phyloP scores from a whole-genome alignment of 1,140 invertebrate species.

The Drosophila ohnishii region DNA sequence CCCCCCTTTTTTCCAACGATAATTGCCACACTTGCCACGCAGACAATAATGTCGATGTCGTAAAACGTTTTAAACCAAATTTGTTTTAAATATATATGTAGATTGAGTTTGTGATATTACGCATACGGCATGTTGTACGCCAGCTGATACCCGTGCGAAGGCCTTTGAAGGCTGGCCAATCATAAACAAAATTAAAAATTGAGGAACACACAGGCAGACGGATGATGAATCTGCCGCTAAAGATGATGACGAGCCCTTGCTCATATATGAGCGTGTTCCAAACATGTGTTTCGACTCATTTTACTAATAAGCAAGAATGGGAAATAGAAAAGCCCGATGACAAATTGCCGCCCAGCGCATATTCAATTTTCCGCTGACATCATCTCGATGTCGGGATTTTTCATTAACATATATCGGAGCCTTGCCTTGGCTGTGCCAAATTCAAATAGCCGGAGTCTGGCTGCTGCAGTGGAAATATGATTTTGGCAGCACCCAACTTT shows the following conservation, averaged over 20 bases:
- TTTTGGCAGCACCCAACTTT: conserved; percentile 37
- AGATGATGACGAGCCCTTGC: conserved; percentile 46
- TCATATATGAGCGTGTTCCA: conserved; percentile 3
- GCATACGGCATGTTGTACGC: conserved; percentile 52
- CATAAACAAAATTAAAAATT: conserved; percentile 53
- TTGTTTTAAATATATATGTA: conserved; percentile 20
- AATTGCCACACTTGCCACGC: conserved; percentile 26
- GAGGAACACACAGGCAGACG: conserved; percentile 26
- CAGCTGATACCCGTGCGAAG: conserved; percentile 31
- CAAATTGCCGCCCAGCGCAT: conserved; percentile 62
- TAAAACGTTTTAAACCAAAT: conserved; percentile 53
- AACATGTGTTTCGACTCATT: conserved; percentile 77
- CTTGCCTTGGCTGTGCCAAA: conserved; percentile 18
- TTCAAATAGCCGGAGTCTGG: conserved; percentile 39
- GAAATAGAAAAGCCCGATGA: conserved; percentile 52
- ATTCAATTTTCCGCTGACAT: conserved; percentile 64
- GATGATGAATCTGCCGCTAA: conserved; percentile 70
- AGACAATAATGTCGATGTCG: conserved; percentile 39
- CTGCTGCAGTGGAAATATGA: conserved; percentile 39
- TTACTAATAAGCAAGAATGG: conserved; percentile 71
- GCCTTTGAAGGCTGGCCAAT: conserved; percentile 38
- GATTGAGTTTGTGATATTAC: conserved; percentile 47
- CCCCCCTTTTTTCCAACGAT: conserved; percentile 8
- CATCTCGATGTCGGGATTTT: conserved; percentile 30
- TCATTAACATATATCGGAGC: conserved; percentile 41